Evolutionary conservation across 2,888 invertebrate genomes (phyloP).

Genomic region (Griposia aprilina): DNA sequence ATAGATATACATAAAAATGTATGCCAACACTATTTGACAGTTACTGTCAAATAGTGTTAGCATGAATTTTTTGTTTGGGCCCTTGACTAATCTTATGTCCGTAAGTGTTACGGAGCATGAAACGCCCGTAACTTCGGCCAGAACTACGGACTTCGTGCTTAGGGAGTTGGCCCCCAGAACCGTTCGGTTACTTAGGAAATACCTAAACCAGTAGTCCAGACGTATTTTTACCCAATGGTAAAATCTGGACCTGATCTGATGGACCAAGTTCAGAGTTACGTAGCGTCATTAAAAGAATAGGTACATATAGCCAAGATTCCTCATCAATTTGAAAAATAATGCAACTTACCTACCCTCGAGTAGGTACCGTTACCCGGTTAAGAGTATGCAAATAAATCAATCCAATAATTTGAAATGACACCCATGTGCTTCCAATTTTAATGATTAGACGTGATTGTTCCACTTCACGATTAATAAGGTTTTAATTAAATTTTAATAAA

Average conservation of each 20-base stretch:
- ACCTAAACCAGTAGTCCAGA: neutral
- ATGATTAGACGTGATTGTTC: slow-evolving; percentile 8
- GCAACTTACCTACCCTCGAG: neutral
- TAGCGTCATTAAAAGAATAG: neutral
- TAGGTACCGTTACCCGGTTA: too few species aligned
- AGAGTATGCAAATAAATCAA: slow-evolving; percentile 1
- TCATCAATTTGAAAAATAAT: neutral
- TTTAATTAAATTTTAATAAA: slow-evolving; percentile 32
- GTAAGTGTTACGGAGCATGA: too few species aligned
- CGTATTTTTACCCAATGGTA: neutral
- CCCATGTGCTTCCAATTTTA: slow-evolving; percentile 8
- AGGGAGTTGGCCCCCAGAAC: too few species aligned
- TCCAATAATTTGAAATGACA: slow-evolving; percentile 10
- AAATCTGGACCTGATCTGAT: neutral
- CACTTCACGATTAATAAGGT: slow-evolving; percentile 13
- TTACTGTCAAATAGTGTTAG: too few species aligned
- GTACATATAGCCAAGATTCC: neutral
- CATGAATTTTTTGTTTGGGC: too few species aligned
- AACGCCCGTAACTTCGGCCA: too few species aligned
- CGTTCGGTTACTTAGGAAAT: neutral
- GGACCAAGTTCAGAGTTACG: neutral
- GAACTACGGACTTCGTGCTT: too few species aligned
- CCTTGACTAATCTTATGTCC: too few species aligned
- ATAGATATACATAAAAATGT: too few species aligned
- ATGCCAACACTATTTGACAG: too few species aligned